Conservation (phyloP, 2,888 invertebrate species). For the Apomyelois bistriatella region DNA sequence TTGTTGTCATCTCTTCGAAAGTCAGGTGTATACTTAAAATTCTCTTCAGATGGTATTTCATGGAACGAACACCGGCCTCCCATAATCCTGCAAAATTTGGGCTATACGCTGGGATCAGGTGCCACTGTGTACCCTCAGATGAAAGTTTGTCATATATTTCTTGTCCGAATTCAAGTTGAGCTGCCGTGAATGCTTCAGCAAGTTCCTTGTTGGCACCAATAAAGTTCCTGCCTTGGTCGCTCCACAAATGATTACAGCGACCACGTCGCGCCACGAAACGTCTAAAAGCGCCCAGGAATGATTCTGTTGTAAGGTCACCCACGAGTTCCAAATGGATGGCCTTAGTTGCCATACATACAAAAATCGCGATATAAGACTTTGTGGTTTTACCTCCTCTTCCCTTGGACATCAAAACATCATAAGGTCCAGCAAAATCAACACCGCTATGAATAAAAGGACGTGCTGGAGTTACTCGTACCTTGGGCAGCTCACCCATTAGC, state of each 20-base stretch:
- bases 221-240: constrained; percentile 24
- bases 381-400: constrained; percentile 16
- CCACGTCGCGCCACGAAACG: not conserved
- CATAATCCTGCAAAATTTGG: constrained; percentile 11
- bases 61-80: constrained; percentile 9
- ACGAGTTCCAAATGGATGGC: constrained; percentile 18
- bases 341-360: constrained; percentile 19
- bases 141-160: no score
- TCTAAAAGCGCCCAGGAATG: not conserved
- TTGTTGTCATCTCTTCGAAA: constrained; percentile 22
- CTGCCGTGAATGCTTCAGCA: constrained; percentile 7
- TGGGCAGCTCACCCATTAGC: not conserved
- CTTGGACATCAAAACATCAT: constrained; percentile 13
- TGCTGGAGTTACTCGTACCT: not conserved
- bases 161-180: no score
- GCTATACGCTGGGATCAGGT: not conserved
- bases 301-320: not conserved
- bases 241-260: constrained; percentile 19
- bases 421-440: constrained; percentile 21
- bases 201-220: constrained; percentile 23
- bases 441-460: constrained; percentile 13
- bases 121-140: no score
- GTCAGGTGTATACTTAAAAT: constrained; percentile 14
- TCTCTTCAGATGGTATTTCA: constrained; percentile 15
- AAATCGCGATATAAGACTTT: constrained; percentile 20